These are phyloP conservation scores for Nymphalis c-album DNA, from an alignment of 2,888 invertebrate genomes.

Conservation along the genomic window DNA sequence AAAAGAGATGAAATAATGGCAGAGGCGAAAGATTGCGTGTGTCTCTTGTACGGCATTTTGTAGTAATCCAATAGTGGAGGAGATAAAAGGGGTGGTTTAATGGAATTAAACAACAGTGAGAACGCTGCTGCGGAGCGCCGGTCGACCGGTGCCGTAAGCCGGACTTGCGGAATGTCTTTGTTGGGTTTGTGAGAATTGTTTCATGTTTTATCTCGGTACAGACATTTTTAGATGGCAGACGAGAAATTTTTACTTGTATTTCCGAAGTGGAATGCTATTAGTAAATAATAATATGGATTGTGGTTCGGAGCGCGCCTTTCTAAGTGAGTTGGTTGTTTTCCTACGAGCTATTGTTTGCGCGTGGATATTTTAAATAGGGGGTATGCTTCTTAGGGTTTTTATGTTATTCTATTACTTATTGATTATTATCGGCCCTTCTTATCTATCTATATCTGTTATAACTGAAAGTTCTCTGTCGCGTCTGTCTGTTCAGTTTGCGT, in stretches of 20 bases:
- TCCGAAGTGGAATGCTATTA: neutral
- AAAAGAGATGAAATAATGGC: constrained; percentile 61
- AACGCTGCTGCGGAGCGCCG: constrained; percentile 42
- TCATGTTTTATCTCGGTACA: constrained; percentile 20
- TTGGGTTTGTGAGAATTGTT: constrained; percentile 41
- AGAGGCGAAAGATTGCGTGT: constrained; percentile 60
- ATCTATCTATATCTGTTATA: too few species aligned
- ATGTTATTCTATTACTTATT: too few species aligned
- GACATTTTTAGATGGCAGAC: constrained; percentile 9
- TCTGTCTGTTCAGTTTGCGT: too few species aligned
- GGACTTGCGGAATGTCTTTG: constrained; percentile 77
- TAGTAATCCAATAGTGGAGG: constrained; percentile 78
- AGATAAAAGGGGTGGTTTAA: constrained; percentile 80
- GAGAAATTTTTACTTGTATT: constrained; percentile 4
- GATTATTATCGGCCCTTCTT: too few species aligned
- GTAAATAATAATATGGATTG: constrained; percentile 2
- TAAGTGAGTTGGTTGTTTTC: neutral
- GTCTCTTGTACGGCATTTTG: constrained; percentile 75
- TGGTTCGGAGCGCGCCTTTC: neutral
- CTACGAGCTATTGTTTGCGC: neutral
- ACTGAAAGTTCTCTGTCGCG: too few species aligned
- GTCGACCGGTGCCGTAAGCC: constrained; percentile 59
- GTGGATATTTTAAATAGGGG: too few species aligned
- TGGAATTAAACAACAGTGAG: constrained; percentile 77
- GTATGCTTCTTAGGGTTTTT: too few species aligned